Conservation (phyloP, 1,140 invertebrate genomes). For the Drosophila ercepeae region DNA sequence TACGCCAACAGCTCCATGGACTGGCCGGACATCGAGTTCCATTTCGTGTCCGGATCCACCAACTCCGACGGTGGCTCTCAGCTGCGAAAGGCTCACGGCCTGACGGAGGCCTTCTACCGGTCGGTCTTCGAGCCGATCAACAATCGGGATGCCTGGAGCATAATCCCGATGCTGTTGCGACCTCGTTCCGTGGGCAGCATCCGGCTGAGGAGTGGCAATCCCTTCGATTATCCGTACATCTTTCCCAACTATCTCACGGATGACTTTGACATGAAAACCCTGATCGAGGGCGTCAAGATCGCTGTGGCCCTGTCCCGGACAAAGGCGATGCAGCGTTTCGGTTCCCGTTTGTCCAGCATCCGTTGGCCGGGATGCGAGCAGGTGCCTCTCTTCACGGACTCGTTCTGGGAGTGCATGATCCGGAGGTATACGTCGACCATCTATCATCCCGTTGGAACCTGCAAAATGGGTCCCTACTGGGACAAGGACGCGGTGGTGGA, state of each 20-base stretch:
- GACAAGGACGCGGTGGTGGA: slow-evolving; percentile 95
- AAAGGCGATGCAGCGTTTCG: slow-evolving; percentile 88
- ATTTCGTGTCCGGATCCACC: slow-evolving; percentile 95
- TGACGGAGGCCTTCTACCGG: slow-evolving; percentile 90
- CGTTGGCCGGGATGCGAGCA: slow-evolving; percentile 89
- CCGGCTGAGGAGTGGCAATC: slow-evolving; percentile 91
- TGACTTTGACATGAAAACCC: slow-evolving; percentile 90
- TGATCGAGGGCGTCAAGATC: slow-evolving; percentile 94
- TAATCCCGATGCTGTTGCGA: slow-evolving; percentile 93
- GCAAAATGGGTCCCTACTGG: slow-evolving; percentile 95
- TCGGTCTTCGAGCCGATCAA: slow-evolving; percentile 90
- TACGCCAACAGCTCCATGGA: slow-evolving; percentile 92
- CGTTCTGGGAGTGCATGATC: slow-evolving; percentile 94
- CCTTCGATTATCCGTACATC: slow-evolving; percentile 95
- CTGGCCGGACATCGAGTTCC: slow-evolving; percentile 96
- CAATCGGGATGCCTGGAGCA: slow-evolving; percentile 92
- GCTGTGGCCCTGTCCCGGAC: slow-evolving; percentile 90
- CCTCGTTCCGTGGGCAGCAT: slow-evolving; percentile 92
- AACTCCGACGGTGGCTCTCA: slow-evolving; percentile 94
- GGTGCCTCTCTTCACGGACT: slow-evolving; percentile 88
- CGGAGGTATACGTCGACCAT: slow-evolving; percentile 90
- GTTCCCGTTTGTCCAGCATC: slow-evolving; percentile 87
- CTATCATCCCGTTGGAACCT: slow-evolving; percentile 96
- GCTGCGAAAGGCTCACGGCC: slow-evolving; percentile 91
- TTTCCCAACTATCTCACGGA: slow-evolving; percentile 96